Evolutionary conservation across 2,888 invertebrate species (phyloP).

Genomic region (Galerucella nymphaeae): DNA sequence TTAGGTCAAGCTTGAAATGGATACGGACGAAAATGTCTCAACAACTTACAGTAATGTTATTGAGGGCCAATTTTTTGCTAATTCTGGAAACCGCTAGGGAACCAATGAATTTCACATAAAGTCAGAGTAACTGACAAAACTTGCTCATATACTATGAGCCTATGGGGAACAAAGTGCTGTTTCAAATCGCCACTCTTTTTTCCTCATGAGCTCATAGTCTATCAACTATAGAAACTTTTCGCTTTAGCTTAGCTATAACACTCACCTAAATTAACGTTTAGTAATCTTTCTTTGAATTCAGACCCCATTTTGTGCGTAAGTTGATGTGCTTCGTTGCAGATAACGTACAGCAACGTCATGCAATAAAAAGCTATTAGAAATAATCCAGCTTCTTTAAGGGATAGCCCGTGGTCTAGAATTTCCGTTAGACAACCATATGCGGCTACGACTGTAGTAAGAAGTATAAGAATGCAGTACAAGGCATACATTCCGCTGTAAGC

Average conservation of each 20-base stretch:
- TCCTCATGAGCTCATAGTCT: too few relatives aligned
- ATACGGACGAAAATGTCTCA: too few relatives aligned
- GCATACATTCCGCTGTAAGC: slow-evolving; percentile 84
- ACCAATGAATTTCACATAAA: too few relatives aligned
- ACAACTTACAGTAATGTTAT: too few relatives aligned
- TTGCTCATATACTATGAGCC: too few relatives aligned
- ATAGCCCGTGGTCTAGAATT: slow-evolving; percentile 77
- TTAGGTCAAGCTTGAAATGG: too few relatives aligned
- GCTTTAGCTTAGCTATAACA: not conserved
- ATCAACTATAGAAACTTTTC: too few relatives aligned
- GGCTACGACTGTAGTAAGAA: slow-evolving; percentile 80
- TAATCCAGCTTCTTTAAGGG: slow-evolving; percentile 77
- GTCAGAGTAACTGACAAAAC: too few relatives aligned
- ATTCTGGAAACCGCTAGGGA: too few relatives aligned
- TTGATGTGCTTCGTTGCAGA: slow-evolving; percentile 79
- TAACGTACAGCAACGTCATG: slow-evolving; percentile 76
- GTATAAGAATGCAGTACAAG: slow-evolving; percentile 78
- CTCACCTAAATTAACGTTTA: slow-evolving; percentile 73
- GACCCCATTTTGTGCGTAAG: slow-evolving; percentile 66
- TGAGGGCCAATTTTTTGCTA: too few relatives aligned
- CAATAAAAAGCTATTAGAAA: slow-evolving; percentile 79
- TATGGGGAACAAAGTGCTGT: too few relatives aligned
- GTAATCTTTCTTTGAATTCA: slow-evolving; percentile 70
- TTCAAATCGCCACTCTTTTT: too few relatives aligned
- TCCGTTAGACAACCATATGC: slow-evolving; percentile 78